Percentiles rank a stretch among this genome's conserved stretches.
Evolutionary conservation across 2,888 invertebrate species (phyloP).

Genomic region (Heliconius charithonia): DNA sequence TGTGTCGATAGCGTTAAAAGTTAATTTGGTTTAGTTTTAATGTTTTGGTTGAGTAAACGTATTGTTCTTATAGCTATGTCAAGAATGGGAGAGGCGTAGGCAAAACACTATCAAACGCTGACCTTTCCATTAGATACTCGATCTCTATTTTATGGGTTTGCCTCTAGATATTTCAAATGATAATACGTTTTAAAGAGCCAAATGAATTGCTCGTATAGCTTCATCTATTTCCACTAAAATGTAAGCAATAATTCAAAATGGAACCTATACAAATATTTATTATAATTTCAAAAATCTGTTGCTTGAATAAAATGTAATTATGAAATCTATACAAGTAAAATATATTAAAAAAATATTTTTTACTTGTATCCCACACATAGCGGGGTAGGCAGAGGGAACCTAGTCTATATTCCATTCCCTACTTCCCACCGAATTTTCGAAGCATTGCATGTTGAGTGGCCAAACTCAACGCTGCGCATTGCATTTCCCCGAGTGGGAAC

Average conservation of each 20-base stretch:
- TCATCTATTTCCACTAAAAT: slow-evolving; percentile 1
- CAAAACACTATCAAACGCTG: slow-evolving; percentile 49
- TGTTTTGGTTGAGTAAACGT: background rate
- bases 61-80: slow-evolving; percentile 36
- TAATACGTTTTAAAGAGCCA: slow-evolving; percentile 25
- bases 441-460: no score
- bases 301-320: no score
- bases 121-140: slow-evolving; percentile 48
- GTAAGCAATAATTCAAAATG: no score
- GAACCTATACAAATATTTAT: no score
- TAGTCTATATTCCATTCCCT: no score
- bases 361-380: no score
- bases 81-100: slow-evolving; percentile 48
- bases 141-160: slow-evolving; percentile 42
- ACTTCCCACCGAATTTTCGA: no score
- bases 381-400: no score
- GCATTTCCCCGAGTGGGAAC: background rate
- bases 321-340: no score
- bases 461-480: no score
- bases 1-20: slow-evolving; percentile 32
- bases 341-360: no score
- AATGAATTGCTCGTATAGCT: slow-evolving; percentile 11
- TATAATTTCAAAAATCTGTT: no score
- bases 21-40: slow-evolving; percentile 27
- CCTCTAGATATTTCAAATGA: slow-evolving; percentile 39